phyloP scores from a whole-genome alignment of 2,888 invertebrate genomes.

The Sialis fuliginosa region DNA sequence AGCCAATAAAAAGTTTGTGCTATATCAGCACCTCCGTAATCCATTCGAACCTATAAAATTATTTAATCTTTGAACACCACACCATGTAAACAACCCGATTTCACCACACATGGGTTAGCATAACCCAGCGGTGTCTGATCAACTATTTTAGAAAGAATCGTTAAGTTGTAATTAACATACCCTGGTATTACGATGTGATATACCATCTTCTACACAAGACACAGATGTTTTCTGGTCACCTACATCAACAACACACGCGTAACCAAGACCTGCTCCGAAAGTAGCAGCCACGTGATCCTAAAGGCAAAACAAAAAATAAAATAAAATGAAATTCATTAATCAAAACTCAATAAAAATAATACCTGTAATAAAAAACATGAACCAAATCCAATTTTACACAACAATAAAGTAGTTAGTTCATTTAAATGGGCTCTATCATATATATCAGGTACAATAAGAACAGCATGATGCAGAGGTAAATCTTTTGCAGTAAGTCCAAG shows the following conservation, averaged over 20 bases:
- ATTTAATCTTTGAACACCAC: background rate
- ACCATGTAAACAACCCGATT: slow-evolving; percentile 8
- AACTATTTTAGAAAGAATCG: slow-evolving; percentile 88
- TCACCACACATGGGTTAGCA: slow-evolving; percentile 40
- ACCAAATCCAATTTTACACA: slow-evolving; percentile 70
- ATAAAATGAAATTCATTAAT: background rate
- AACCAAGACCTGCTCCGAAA: slow-evolving; percentile 66
- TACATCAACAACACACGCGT: slow-evolving; percentile 87
- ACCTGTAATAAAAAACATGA: slow-evolving; percentile 72
- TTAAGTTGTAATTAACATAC: slow-evolving; percentile 77
- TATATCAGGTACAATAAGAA: slow-evolving; percentile 77
- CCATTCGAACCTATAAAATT: slow-evolving; percentile 38
- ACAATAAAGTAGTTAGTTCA: slow-evolving; percentile 62
- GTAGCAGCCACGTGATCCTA: slow-evolving; percentile 74
- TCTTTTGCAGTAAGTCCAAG: slow-evolving; percentile 54
- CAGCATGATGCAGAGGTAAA: slow-evolving; percentile 65
- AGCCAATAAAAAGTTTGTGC: slow-evolving; percentile 80
- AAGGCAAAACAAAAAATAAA: slow-evolving; percentile 12
- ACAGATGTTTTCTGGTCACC: slow-evolving; percentile 93
- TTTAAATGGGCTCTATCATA: slow-evolving; percentile 73
- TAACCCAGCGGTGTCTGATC: slow-evolving; percentile 86
- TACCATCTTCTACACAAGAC: slow-evolving; percentile 91
- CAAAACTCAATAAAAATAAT: slow-evolving; percentile 15
- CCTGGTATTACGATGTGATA: slow-evolving; percentile 76
- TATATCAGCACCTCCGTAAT: slow-evolving; percentile 83